Evolutionary conservation across 2,888 invertebrate species (phyloP).

Genomic region (Leptinotarsa haldemani): DNA sequence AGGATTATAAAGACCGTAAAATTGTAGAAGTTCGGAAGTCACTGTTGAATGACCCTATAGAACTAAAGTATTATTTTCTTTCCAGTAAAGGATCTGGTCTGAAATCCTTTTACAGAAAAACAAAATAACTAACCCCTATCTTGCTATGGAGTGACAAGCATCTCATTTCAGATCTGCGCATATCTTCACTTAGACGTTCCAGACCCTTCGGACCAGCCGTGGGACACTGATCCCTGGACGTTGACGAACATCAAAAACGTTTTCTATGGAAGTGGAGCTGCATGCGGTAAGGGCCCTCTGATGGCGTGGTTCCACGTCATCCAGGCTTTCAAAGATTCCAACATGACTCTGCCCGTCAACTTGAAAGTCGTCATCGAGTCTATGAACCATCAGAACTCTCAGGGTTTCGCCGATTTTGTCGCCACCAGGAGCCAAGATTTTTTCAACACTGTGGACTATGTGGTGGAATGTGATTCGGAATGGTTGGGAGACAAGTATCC

Average conservation of each 20-base stretch:
- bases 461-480: constrained; percentile 63
- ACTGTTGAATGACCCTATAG: too few species aligned
- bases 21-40: too few species aligned
- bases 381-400: constrained; percentile 62
- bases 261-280: constrained; percentile 64
- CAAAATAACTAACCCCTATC: neutral
- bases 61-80: too few species aligned
- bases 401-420: constrained; percentile 62
- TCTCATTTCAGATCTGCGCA: constrained; percentile 57
- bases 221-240: constrained; percentile 65
- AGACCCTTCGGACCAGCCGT: constrained; percentile 57
- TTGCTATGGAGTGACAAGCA: constrained; percentile 16
- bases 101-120: too few species aligned
- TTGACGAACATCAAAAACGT: constrained; percentile 58
- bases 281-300: constrained; percentile 64
- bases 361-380: constrained; percentile 66
- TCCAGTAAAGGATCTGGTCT: too few species aligned
- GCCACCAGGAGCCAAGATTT: constrained; percentile 60
- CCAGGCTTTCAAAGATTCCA: constrained; percentile 57
- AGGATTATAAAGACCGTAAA: too few species aligned
- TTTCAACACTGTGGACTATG: constrained; percentile 61
- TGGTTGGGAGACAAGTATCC: constrained; percentile 66
- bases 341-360: constrained; percentile 64
- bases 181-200: constrained; percentile 66
- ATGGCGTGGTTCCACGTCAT: constrained; percentile 65